Conservation (phyloP, 2,113 vertebrate genomes). For the Drymodes brunneopygia region DNA sequence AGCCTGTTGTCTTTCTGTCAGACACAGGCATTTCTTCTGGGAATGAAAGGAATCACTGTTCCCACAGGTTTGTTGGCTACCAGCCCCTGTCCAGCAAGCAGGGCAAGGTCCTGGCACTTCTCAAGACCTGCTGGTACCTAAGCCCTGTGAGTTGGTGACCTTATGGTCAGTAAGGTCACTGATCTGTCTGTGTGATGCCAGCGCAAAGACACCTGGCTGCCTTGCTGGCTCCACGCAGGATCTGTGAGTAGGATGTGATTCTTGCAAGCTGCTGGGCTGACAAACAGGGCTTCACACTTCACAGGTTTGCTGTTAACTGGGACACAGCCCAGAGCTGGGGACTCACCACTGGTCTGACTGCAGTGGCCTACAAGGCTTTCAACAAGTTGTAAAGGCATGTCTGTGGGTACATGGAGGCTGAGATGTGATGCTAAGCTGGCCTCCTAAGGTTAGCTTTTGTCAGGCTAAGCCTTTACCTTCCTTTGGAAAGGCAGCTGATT, state of each 20-base stretch:
- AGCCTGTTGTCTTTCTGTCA: not conserved
- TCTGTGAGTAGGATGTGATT: accelerated
- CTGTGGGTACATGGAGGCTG: not conserved
- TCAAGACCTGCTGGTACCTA: not conserved
- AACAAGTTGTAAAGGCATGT: not conserved
- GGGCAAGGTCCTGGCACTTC: not conserved
- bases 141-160: not conserved
- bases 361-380: not conserved
- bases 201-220: not conserved
- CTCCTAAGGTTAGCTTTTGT: not conserved
- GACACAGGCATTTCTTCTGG: not conserved
- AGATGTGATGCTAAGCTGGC: not conserved
- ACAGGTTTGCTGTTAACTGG: not conserved
- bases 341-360: not conserved
- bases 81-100: not conserved
- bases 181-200: not conserved
- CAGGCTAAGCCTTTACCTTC: not conserved
- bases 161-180: accelerated
- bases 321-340: not conserved
- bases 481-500: not conserved
- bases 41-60: not conserved
- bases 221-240: not conserved
- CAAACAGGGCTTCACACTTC: not conserved
- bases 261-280: not conserved
- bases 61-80: not conserved